Evolutionary conservation across 64 coral and sea anemone genomes (phyloP).

Genomic region (Dendrophyllia cribrosa): DNA sequence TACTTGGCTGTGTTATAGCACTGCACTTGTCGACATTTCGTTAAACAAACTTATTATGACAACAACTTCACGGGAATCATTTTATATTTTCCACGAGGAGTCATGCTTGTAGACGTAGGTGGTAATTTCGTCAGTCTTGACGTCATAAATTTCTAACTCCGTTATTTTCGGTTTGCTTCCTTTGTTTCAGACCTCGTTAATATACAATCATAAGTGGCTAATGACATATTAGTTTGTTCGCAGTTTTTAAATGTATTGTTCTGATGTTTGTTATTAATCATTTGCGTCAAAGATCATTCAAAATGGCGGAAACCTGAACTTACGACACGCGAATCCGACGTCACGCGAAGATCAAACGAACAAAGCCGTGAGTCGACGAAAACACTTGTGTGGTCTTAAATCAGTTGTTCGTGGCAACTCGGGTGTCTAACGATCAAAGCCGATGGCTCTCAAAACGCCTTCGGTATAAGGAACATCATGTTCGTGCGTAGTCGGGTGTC

Average conservation of each 20-base stretch:
- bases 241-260: background rate
- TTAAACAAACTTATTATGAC: background rate
- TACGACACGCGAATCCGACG: background rate
- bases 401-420: background rate
- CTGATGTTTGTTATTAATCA: background rate
- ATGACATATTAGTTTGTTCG: background rate
- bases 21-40: background rate
- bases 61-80: background rate
- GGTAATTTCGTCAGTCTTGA: constrained; percentile 22
- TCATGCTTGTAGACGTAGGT: background rate
- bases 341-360: constrained; percentile 3
- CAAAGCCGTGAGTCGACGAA: background rate
- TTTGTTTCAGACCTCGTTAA: constrained; percentile 25
- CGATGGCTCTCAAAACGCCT: background rate
- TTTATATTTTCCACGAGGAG: background rate
- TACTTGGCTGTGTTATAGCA: background rate
- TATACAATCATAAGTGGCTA: constrained; percentile 2
- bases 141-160: background rate
- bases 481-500: background rate
- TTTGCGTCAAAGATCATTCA: constrained; percentile 1
- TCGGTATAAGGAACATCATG: background rate
- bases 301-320: background rate
- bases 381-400: background rate
- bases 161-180: constrained; percentile 9
- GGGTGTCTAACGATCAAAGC: background rate